Evolutionary conservation across 2,113 vertebrate species (phyloP).

Genomic region (Pluvianellus socialis): DNA sequence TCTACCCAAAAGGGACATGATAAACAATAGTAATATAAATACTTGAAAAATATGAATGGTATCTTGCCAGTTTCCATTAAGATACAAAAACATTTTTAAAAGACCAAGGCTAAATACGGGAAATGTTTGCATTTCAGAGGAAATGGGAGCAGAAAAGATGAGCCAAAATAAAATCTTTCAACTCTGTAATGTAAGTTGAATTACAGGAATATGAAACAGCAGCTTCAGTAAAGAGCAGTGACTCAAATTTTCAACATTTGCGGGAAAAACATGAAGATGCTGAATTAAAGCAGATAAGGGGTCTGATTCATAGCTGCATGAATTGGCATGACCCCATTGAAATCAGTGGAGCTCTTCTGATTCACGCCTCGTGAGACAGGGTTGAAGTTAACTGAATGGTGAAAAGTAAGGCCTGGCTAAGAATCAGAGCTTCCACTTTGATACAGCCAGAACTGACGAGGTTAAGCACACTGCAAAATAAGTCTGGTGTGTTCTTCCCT

Average conservation of each 20-base stretch:
- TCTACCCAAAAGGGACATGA: neutral
- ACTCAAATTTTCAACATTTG: neutral
- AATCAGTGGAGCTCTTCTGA: neutral
- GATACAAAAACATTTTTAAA: constrained; percentile 4
- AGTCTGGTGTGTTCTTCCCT: neutral
- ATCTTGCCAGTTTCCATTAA: constrained; percentile 29
- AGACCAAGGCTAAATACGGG: constrained; percentile 24
- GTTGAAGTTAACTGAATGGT: neutral
- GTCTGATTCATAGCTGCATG: neutral
- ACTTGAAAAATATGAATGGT: constrained; percentile 17
- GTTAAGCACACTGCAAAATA: neutral
- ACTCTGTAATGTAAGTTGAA: neutral
- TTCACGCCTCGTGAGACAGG: neutral
- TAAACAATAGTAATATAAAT: constrained; percentile 51
- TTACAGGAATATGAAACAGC: constrained; percentile 11
- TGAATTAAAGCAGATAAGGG: constrained; percentile 13
- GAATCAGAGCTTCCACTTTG: neutral
- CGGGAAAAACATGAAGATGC: neutral
- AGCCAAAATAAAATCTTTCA: constrained; percentile 21
- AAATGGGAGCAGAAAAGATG: constrained; percentile 38
- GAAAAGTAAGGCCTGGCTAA: neutral
- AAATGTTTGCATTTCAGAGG: constrained; percentile 54
- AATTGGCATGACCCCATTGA: neutral
- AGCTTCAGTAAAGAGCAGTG: neutral
- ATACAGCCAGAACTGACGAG: neutral